Conservation (phyloP, 1,140 invertebrate genomes). For the Monochamus saltuarius region DNA sequence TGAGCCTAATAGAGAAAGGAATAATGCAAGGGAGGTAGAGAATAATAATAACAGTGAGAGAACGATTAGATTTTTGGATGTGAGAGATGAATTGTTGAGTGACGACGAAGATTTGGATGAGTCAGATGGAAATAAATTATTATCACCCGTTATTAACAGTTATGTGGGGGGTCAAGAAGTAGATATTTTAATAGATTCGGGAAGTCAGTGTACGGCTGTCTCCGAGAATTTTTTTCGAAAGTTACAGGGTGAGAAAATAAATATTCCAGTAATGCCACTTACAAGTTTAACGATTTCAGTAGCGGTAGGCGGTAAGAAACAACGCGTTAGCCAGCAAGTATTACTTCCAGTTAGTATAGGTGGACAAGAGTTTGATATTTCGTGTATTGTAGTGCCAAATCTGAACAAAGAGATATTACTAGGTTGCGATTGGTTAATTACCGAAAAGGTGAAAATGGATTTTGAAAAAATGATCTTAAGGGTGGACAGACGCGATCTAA, state of each 20-base stretch:
- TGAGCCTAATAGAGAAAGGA: too few species aligned
- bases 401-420: neutral
- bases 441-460: neutral
- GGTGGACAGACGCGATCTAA: neutral
- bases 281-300: too few species aligned
- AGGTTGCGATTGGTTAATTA: neutral
- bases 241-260: neutral
- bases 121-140: neutral
- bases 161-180: neutral
- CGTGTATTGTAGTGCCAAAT: neutral
- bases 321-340: neutral
- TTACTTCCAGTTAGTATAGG: neutral
- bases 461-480: neutral
- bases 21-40: too few species aligned
- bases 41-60: too few species aligned
- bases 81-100: too few species aligned
- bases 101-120: too few species aligned
- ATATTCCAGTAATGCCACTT: too few species aligned
- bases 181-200: slow-evolving; percentile 1
- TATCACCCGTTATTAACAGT: neutral
- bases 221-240: too few species aligned
- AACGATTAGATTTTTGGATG: too few species aligned
- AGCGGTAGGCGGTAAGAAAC: neutral
- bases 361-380: too few species aligned
- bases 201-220: neutral